Base-by-base conservation (phyloP, 2,888 invertebrate species). In the Diabrotica balteata region DNA sequence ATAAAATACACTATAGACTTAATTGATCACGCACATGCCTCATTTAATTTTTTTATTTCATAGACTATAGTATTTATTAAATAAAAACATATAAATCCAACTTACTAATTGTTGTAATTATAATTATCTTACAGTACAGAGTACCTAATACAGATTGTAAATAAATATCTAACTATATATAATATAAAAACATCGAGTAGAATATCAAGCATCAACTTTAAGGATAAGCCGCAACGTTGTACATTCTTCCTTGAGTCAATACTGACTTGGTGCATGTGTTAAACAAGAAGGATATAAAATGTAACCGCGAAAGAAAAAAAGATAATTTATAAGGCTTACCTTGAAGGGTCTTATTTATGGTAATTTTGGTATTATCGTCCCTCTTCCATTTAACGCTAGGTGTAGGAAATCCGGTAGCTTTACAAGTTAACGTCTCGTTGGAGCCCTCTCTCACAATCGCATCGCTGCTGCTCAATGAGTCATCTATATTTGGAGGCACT, bases 401-500 rank as follows among this genome's bases (percentile, higher is more conserved):
- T 83, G 90, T 89, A 73, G 96, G 96, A 80, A 93, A 94, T 81
- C 95, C 96, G 82, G 92, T 92, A 80, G 95, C 95, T 84, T 92
- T 92, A 85, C 96, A 96, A 81, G 91, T 91, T 81, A 96, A 87
- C 75, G 93, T 94, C 80, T 95, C 93, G 86, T 95, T 95, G 80
- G 93, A 91, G 78, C 93, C 93, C 87, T 96, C 96, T 71, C 95
- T 89, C 72, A 95, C 94, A 82, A 95, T 95, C 77, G 94, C 93
- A 86, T 96, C 96, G 82, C 94, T 94, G 80, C 95, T 95, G 83
- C 94, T 94, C 84, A 92, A 87, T 71, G 93, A 91, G 86, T 96
- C 95, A 85, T 95, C 94, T 83, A 96, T 95, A 84, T 94, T 93
- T 68, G 96, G 96, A 63, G 96, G 95, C 78, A 96, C 96, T 96